phyloP scores from a whole-genome alignment of 2,797 vertebrate species.

The Aphelocoma californica region DNA sequence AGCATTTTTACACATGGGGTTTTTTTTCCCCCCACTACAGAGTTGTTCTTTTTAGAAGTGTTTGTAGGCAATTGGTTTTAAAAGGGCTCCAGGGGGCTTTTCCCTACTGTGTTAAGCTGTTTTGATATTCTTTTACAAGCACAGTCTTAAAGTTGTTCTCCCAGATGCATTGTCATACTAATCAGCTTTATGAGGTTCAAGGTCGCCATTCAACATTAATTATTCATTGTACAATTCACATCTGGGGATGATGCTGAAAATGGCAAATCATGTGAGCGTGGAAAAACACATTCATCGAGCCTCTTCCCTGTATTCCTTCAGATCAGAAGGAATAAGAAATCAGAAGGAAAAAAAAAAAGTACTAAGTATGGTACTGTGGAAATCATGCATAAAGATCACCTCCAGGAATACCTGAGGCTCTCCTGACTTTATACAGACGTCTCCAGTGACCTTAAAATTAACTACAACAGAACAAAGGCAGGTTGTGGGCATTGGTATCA shows the following conservation, averaged over 20 bases:
- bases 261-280: not conserved
- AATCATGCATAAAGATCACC: not conserved
- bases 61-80: conserved; percentile 56
- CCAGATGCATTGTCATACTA: conserved; percentile 67
- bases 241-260: conserved; percentile 29
- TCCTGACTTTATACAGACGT: not conserved
- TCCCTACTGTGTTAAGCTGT: conserved; percentile 65
- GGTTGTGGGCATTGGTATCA: not conserved
- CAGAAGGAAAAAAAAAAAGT: not conserved
- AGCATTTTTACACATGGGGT: not conserved
- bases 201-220: conserved; percentile 51
- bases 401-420: not conserved
- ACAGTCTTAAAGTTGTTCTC: conserved; percentile 55
- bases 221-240: conserved; percentile 61
- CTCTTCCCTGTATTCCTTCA: not conserved
- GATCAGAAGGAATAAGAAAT: not conserved
- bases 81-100: conserved; percentile 61
- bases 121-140: conserved; percentile 69
- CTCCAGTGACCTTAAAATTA: not conserved
- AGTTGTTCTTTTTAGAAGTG: conserved; percentile 53
- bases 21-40: not conserved
- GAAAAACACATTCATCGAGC: not conserved
- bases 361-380: not conserved
- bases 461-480: not conserved
- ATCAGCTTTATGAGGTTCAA: conserved; percentile 65